Evolutionary conservation across 2,113 vertebrate genomes (phyloP).

Genomic region (Triplophysa rosa): DNA sequence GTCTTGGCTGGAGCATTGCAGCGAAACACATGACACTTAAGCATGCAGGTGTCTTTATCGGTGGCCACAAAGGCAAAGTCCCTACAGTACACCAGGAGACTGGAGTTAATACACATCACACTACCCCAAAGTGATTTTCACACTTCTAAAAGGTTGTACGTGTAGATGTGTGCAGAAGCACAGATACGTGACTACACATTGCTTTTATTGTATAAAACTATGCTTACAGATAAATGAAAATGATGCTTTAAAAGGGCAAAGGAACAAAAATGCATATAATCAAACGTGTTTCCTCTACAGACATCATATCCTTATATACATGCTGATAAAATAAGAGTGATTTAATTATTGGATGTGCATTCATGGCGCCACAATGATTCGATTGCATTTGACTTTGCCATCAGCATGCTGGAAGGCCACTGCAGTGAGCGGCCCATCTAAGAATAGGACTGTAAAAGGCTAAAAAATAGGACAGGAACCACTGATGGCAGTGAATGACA

Average conservation of each 20-base stretch:
- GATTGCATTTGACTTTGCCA: conserved; percentile 5
- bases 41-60: conserved; percentile 92
- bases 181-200: no score
- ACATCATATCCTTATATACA: not conserved
- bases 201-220: no score
- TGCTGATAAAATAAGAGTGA: not conserved
- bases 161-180: no score
- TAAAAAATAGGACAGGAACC: conserved; percentile 4
- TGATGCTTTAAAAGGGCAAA: not conserved
- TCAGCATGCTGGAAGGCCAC: not conserved
- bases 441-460: conserved; percentile 4
- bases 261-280: not conserved
- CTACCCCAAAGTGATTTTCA: not conserved
- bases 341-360: not conserved
- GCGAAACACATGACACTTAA: conserved; percentile 96
- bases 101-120: not conserved
- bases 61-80: conserved; percentile 95
- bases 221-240: not conserved
- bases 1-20: conserved; percentile 92
- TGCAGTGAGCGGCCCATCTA: not conserved
- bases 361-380: not conserved
- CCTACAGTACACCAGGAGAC: conserved; percentile 68
- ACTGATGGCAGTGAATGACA: not conserved
- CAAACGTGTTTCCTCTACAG: no score
- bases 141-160: not conserved